Percentiles rank a stretch among this genome's conserved stretches.
Evolutionary conservation across 2,888 invertebrate species (phyloP).

Genomic region (Cataglyphis livida): DNA sequence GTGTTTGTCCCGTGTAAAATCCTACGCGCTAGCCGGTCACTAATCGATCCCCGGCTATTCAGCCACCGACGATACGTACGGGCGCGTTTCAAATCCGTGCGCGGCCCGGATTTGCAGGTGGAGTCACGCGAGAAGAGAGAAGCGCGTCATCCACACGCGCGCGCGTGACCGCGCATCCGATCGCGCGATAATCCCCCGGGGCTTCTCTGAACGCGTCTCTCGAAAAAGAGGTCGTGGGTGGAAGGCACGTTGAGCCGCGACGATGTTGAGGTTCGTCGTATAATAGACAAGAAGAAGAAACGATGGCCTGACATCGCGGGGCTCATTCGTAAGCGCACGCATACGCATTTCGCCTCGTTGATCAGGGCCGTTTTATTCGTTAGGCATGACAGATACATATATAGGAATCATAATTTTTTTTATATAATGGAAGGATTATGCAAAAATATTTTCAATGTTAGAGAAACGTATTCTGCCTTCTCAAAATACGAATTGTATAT

Average conservation of each 20-base stretch:
- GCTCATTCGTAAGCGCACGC: slow-evolving; percentile 43
- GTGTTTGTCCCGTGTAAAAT: slow-evolving; percentile 37
- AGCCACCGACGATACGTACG: slow-evolving; percentile 69
- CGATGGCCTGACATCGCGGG: slow-evolving; percentile 22
- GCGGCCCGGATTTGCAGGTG: slow-evolving; percentile 76
- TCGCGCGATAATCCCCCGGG: slow-evolving; percentile 77
- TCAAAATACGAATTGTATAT: not conserved
- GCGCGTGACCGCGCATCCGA: slow-evolving; percentile 81
- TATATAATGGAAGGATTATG: not conserved
- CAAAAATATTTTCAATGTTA: not conserved
- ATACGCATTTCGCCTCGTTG: slow-evolving; percentile 28
- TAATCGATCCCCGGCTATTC: slow-evolving; percentile 70
- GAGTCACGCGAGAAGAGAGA: slow-evolving; percentile 72
- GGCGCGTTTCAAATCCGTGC: slow-evolving; percentile 70
- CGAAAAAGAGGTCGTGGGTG: slow-evolving; percentile 68
- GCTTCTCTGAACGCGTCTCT: slow-evolving; percentile 64
- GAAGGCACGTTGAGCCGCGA: slow-evolving; percentile 58
- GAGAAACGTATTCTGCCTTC: not conserved
- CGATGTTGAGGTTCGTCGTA: slow-evolving; percentile 15
- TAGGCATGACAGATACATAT: not conserved
- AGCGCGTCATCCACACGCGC: slow-evolving; percentile 71
- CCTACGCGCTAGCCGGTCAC: slow-evolving; percentile 28
- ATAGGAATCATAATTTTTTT: not conserved
- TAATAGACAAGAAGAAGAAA: slow-evolving; percentile 54
- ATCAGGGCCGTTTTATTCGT: not conserved